Percentiles rank a stretch among this genome's conserved stretches.
Conservation (phyloP, 2,888 invertebrate species). For the Pelosia muscerda region DNA sequence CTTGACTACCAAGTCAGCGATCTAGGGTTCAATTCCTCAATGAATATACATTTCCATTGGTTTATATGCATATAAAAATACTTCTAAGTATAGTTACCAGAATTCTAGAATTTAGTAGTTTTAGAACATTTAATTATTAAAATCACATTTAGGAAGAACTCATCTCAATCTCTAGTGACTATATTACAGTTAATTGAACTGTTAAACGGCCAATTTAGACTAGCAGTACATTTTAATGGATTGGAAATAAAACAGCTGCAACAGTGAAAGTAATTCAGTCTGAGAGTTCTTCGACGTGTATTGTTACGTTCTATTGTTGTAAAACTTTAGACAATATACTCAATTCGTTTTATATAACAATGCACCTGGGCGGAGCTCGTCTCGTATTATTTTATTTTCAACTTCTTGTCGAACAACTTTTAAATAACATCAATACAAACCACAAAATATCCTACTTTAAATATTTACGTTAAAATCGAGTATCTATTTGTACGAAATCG, state of each 20-base stretch:
- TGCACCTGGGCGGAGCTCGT: not conserved
- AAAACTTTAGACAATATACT: conserved; percentile 5
- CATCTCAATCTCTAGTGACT: not conserved
- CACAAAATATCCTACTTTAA: no score
- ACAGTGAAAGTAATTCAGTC: conserved; percentile 43
- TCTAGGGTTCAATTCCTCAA: no score
- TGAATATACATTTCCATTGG: no score
- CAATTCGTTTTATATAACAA: conserved; percentile 2
- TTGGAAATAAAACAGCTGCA: conserved; percentile 31
- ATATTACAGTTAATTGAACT: conserved; percentile 40
- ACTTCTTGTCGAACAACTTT: not conserved
- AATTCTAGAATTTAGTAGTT: not conserved
- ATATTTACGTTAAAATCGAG: no score
- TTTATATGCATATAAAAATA: no score
- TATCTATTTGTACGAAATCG: no score
- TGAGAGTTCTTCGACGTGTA: conserved; percentile 10
- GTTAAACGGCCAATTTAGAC: conserved; percentile 28
- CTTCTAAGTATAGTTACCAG: no score
- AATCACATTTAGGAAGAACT: not conserved
- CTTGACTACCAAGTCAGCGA: no score
- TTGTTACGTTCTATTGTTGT: conserved; percentile 17
- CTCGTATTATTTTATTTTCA: not conserved
- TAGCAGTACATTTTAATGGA: conserved; percentile 41
- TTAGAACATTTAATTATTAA: not conserved
- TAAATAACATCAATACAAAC: no score